Conservation (phyloP, 1,140 invertebrate species). For the Steinernema feltiae region DNA sequence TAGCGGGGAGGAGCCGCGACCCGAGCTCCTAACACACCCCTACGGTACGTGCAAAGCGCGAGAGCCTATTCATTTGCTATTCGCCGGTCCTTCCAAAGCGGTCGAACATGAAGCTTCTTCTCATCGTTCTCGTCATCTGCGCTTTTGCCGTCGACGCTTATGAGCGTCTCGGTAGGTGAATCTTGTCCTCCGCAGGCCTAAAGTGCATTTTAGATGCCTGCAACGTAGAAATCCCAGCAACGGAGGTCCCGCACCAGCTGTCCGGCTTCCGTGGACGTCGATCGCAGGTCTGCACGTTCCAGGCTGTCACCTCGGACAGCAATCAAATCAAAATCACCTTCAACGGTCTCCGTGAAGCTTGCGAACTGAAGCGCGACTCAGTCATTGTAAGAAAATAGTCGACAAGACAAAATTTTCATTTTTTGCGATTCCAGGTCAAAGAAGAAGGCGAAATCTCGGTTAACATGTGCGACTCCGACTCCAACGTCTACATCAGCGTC, state of each 20-base stretch:
- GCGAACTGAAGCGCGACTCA: neutral
- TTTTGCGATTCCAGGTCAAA: neutral
- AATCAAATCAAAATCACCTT: neutral
- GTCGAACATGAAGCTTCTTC: too few relatives aligned
- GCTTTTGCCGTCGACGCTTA: neutral
- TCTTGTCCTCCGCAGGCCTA: neutral
- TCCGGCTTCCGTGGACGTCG: neutral
- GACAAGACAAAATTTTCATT: neutral
- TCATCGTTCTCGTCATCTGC: too few relatives aligned
- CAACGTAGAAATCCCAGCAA: neutral
- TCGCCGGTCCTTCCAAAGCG: too few relatives aligned
- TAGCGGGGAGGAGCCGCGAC: too few relatives aligned
- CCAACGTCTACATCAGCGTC: neutral
- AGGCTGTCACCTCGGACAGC: neutral
- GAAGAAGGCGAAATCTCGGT: neutral
- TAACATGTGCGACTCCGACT: neutral
- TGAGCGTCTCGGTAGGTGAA: neutral
- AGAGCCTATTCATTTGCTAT: too few relatives aligned
- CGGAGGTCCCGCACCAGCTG: neutral
- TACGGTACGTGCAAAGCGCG: too few relatives aligned
- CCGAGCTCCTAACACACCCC: too few relatives aligned
- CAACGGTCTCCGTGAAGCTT: neutral
- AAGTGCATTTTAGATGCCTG: neutral
- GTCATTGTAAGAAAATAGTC: neutral
- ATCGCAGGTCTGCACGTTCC: neutral